Percentiles rank a stretch among this genome's conserved stretches.
phyloP scores from a whole-genome alignment of 2,113 vertebrate species.

The Indri indri region DNA sequence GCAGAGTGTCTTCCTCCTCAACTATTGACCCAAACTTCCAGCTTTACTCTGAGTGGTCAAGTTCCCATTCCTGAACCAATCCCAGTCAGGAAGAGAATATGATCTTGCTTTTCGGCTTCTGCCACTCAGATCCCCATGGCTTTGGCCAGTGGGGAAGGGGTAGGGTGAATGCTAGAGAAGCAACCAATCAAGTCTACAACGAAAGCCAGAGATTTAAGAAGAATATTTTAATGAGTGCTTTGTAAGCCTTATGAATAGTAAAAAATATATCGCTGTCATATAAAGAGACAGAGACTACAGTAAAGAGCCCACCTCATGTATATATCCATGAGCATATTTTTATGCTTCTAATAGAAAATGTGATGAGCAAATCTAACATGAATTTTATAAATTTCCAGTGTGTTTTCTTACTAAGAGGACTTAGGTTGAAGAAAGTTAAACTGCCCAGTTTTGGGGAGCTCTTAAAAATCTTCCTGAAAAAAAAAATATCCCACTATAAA shows the following conservation, averaged over 20 bases:
- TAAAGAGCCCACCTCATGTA: neutral
- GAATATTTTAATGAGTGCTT: neutral
- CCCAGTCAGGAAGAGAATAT: neutral
- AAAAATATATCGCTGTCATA: neutral
- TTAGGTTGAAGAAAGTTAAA: neutral
- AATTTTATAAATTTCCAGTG: neutral
- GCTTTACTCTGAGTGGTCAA: neutral
- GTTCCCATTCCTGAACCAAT: neutral
- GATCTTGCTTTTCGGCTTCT: neutral
- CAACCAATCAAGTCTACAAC: neutral
- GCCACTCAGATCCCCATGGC: neutral
- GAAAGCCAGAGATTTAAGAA: neutral
- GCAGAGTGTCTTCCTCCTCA: neutral
- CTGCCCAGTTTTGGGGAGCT: neutral
- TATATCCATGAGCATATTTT: neutral
- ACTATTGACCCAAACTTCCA: neutral
- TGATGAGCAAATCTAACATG: neutral
- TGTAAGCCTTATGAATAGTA: neutral
- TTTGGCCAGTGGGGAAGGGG: neutral
- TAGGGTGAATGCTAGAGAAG: neutral
- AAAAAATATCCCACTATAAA: neutral
- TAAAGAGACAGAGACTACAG: neutral
- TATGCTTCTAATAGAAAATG: neutral
- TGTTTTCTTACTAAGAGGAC: neutral
- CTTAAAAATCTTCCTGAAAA: neutral